Base-by-base conservation (phyloP, 2,888 invertebrate species). In the Lobophora halterata region DNA sequence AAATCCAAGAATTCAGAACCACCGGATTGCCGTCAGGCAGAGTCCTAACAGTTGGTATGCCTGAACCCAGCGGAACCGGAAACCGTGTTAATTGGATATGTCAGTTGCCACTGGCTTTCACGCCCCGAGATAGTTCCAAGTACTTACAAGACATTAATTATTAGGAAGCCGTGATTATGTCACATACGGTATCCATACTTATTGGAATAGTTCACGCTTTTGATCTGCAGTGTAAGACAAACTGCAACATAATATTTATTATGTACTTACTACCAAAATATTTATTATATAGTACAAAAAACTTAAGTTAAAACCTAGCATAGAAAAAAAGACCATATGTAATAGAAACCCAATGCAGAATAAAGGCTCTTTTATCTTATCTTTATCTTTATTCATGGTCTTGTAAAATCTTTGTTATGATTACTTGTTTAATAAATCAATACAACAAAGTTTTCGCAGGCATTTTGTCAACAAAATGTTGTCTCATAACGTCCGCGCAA, bases 71-170 rank as follows among this genome's bases (percentile, higher is more conserved):
- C 64, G 65, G 67, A 67, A 69, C 68, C 79, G 86, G 86, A 87
- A 74, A 71, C 73, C 61, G 71, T 77, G 77, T 73, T 87, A 86
- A 86, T 87, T 87, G 86, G 79, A 86, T 81, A 77, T 86, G 86
- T 86, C 86, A 87, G 79, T 79, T 75, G 82, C 83, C 83, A 79
- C 74, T 67, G 72, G 72, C 67, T 79, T 80, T 81, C 78, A 73
- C 79, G 67, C 79, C 72, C 61, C 62, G 67, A 77, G 79, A 79
- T 81, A 83, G 82, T 81, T 75, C 68, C 11, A 24, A 66, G 66
- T 77, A 72, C 71, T 60, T 69, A 73, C 77, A 73, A 75, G 74
- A 77, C 77, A 71, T 79, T 81, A 78, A 82, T 83, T 80, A 83
- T 81, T 71, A 73, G 71, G 61, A 67, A 69, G 28, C 53, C 51